A percentile compares a stretch with the other conserved stretches of the same genome.
These are phyloP conservation scores for Calliphora vomitoria DNA, from an alignment of 2,888 invertebrate genomes.

Conservation along the genomic window DNA sequence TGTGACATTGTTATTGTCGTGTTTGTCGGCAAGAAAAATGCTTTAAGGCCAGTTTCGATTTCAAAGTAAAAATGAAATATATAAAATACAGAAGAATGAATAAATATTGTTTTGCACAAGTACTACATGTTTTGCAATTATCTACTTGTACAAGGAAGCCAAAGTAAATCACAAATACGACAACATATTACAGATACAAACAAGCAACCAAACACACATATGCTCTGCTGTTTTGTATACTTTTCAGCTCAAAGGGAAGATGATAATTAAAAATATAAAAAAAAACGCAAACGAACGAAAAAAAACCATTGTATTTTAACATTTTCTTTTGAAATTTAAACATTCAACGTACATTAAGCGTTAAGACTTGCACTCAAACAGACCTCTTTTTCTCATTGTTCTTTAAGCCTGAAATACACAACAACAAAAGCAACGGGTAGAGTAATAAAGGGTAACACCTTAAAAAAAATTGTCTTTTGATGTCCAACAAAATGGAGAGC, in stretches of 20 bases:
- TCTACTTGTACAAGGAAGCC: conserved; percentile 62
- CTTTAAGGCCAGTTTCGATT: conserved; percentile 71
- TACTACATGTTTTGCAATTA: conserved; percentile 59
- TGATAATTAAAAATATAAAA: conserved; percentile 57
- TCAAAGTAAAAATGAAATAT: conserved; percentile 53
- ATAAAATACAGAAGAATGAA: conserved; percentile 23
- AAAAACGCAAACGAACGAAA: conserved; percentile 9
- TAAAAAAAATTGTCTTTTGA: conserved; percentile 59
- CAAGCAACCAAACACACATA: not conserved
- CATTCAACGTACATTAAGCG: conserved; percentile 55
- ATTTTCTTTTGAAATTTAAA: conserved; percentile 53
- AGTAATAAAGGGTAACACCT: conserved; percentile 64
- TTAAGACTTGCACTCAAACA: conserved; percentile 64
- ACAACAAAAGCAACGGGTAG: not conserved
- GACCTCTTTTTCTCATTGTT: conserved; percentile 37
- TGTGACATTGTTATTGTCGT: conserved; percentile 66
- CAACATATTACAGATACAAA: not conserved
- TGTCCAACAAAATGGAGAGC: conserved; percentile 66
- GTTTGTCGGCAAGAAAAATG: conserved; percentile 68
- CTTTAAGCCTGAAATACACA: not conserved
- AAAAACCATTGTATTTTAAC: conserved; percentile 43
- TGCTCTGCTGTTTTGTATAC: not conserved
- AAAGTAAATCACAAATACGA: conserved; percentile 60
- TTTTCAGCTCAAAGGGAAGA: conserved; percentile 46
- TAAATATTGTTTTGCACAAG: conserved; percentile 50